Base-by-base conservation (phyloP, 2,888 invertebrate species). In the Marronus borbonicus region DNA sequence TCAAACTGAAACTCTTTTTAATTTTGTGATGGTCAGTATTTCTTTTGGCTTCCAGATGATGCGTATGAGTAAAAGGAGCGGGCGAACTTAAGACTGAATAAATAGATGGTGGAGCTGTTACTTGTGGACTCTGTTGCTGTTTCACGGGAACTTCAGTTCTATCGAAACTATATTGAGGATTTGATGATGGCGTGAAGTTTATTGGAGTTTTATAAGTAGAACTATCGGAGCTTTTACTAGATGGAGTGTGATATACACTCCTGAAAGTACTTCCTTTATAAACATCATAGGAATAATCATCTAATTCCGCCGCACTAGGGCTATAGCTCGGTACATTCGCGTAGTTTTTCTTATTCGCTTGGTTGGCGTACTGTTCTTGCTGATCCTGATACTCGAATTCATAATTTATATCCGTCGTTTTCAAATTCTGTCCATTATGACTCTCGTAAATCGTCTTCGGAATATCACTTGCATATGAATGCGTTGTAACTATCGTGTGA, bases 11-110 rank as follows among this genome's bases (percentile, higher is more conserved):
- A 12, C 77, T 77, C 39, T 77, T 77, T 20, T 77, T 77, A 31
- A 77, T 77, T 64, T 87, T 76, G 28, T 77, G 77, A 52, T 76
- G 79, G 55, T 79, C 87, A 2, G 88, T 87, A 79, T 85, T 88
- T 74, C 88, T 81, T 83, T 89, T 89, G 20, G 85, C 84, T 80
- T 88, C 88, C 20, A 86, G 83, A 81, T 86, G 87, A 76, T 84
- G 84, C 64, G 83, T 83, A 10, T 87, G 82, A 55, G 85, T 84
- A 79, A 89, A 89, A 0, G 89, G 89, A 4, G 89, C 87, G 8
- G 89, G 89, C 0, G 88, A 87, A 80, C 88, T 89, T 78, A 89
- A 88, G 0, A 86, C 86, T 58, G 89, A 81, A 8, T 88, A 86
- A 3, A 88, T 85, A 58, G 88, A 77, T 3, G 87, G 87, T 3